Percentiles rank a stretch among this genome's conserved stretches.
phyloP scores from a whole-genome alignment of 2,888 invertebrate genomes.

The Lasioglossum vierecki region DNA sequence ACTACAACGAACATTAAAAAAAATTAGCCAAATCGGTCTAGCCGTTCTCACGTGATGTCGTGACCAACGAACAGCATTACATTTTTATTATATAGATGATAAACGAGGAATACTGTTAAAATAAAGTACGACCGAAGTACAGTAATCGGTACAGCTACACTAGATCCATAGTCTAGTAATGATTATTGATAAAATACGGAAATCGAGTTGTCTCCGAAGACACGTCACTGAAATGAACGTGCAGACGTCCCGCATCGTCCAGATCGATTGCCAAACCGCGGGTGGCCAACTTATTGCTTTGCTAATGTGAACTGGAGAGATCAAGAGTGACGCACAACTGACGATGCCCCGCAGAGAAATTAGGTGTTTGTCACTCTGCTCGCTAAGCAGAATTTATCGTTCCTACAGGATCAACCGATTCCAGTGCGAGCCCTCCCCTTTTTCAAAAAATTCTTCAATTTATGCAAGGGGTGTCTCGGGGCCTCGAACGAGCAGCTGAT shows the following conservation, averaged over 20 bases:
- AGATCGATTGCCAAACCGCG: constrained; percentile 58
- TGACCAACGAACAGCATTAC: too few relatives aligned
- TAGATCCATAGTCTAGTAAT: not conserved
- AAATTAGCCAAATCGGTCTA: too few relatives aligned
- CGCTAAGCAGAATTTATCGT: constrained; percentile 69
- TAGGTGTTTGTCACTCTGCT: constrained; percentile 51
- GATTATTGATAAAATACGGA: constrained; percentile 1
- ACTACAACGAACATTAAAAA: too few relatives aligned
- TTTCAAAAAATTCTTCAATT: constrained; percentile 45
- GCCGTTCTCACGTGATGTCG: too few relatives aligned
- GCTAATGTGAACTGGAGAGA: constrained; percentile 65
- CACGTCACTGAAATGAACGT: constrained; percentile 17
- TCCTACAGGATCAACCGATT: constrained; percentile 63
- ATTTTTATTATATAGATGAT: too few relatives aligned
- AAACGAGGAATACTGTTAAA: too few relatives aligned
- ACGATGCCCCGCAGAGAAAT: constrained; percentile 67
- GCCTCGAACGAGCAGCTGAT: constrained; percentile 42
- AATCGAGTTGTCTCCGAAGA: constrained; percentile 1
- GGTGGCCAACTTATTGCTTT: constrained; percentile 76
- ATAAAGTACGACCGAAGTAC: too few relatives aligned
- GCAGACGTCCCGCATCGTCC: constrained; percentile 40
- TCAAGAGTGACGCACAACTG: constrained; percentile 51
- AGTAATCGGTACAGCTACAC: too few relatives aligned
- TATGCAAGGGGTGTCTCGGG: constrained; percentile 53
- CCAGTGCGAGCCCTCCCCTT: constrained; percentile 11